Evolutionary conservation across 2,113 vertebrate genomes (phyloP).

Genomic region (Mustelus asterias): DNA sequence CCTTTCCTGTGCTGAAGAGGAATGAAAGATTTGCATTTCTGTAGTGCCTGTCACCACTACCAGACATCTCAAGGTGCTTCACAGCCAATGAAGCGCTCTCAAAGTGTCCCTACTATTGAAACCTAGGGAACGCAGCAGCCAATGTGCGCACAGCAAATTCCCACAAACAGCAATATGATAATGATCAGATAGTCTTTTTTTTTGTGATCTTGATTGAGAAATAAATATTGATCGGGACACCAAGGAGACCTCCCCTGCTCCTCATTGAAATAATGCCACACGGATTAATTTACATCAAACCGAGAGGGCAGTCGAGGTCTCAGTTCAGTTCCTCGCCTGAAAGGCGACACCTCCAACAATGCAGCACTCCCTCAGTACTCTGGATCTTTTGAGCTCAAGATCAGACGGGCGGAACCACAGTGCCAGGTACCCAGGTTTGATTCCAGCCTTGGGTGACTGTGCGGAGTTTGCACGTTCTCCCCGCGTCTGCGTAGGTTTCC

Average conservation of each 20-base stretch:
- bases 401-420: too few relatives aligned
- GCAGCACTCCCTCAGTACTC: not conserved
- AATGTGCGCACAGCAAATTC: not conserved
- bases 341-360: not conserved
- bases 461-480: too few relatives aligned
- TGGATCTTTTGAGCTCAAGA: not conserved
- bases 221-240: not conserved
- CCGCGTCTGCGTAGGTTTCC: too few relatives aligned
- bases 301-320: not conserved
- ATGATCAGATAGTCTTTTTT: too few relatives aligned
- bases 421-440: too few relatives aligned
- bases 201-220: not conserved
- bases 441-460: too few relatives aligned
- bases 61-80: not conserved
- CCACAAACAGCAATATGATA: not conserved
- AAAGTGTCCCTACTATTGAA: too few relatives aligned
- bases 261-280: not conserved
- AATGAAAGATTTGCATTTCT: not conserved
- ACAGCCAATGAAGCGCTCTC: not conserved
- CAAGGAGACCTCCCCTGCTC: not conserved
- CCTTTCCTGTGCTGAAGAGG: not conserved
- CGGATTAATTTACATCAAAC: not conserved
- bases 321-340: not conserved
- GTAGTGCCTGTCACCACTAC: not conserved
- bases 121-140: not conserved